Evolutionary conservation across 2,888 invertebrate species (phyloP).

Genomic region (Callyntrura guangdongensis): DNA sequence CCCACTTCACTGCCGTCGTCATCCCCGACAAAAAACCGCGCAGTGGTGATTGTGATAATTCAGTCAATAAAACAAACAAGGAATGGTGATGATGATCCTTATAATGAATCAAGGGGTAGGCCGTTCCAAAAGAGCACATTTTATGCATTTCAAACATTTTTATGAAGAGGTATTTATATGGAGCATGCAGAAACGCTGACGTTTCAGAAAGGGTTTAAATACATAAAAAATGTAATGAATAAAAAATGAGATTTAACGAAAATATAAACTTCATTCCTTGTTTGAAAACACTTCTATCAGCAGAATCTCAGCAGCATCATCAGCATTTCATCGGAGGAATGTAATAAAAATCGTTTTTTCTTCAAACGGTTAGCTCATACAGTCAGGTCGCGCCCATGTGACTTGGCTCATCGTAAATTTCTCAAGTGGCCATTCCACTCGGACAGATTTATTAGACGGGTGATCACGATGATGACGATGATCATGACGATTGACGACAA

Average conservation of each 20-base stretch:
- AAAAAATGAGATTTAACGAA: slow-evolving; percentile 34
- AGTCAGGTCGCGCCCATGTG: slow-evolving; percentile 67
- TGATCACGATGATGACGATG: slow-evolving; percentile 54
- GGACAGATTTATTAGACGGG: slow-evolving; percentile 75
- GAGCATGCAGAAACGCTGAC: slow-evolving; percentile 29
- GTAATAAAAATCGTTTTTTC: slow-evolving; percentile 24
- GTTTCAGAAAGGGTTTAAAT: slow-evolving; percentile 5
- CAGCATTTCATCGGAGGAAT: neutral
- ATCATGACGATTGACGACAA: slow-evolving; percentile 62
- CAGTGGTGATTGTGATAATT: slow-evolving; percentile 40
- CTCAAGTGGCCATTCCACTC: slow-evolving; percentile 71
- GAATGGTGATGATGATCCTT: slow-evolving; percentile 27
- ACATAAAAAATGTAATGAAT: slow-evolving; percentile 38
- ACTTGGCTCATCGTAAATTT: slow-evolving; percentile 59
- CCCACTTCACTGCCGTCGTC: neutral
- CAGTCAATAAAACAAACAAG: slow-evolving; percentile 60
- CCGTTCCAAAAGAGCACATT: slow-evolving; percentile 12
- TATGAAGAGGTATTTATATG: slow-evolving; percentile 17
- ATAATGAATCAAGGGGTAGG: neutral
- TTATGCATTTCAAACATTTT: slow-evolving; percentile 15
- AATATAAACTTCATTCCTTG: slow-evolving; percentile 46
- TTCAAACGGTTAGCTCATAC: slow-evolving; percentile 37
- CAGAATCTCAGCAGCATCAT: neutral
- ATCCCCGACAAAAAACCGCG: slow-evolving; percentile 7
- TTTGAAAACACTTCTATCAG: slow-evolving; percentile 57